Evolutionary conservation across 2,888 invertebrate genomes (phyloP), one percentile per base, ranked within the genome.

Genomic region (Caenorhabditis angaria): DNA sequence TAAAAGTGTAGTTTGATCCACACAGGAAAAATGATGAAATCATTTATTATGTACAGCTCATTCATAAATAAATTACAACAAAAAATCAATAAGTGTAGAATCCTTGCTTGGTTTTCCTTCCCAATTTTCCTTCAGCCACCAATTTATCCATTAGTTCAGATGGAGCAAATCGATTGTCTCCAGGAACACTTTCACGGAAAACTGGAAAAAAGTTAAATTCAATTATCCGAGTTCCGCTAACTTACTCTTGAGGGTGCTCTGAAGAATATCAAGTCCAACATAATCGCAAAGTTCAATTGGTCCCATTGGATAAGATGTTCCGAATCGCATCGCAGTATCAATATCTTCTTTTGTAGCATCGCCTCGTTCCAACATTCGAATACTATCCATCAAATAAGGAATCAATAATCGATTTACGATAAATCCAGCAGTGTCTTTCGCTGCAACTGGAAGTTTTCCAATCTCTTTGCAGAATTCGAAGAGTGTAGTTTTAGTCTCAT

Each of bases 341-440:
- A 95, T 93, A 88, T 94, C 94, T 70, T 90, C 89, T 0, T 92
- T 91, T 1, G 92, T 90, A 2, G 91, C 91, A 84, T 91, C 91
- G 60, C 90, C 90, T 88, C 82, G 54, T 93, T 93, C 88, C 28
- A 81, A 66, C 82, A 85, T 82, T 20, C 83, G 69, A 63, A 85
- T 83, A 22, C 78, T 93, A 88, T 95, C 94, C 82, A 92, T 91
- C 78, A 93, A 89, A 84, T 93, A 93, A 0, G 94, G 94, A 12
- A 94, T 92, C 61, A 95, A 89, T 53, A 95, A 90, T 29, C 94
- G 90, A 88, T 95, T 95, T 29, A 95, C 94, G 70, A 95, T 93
- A 88, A 95, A 95, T 4, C 95, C 95, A 28, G 94, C 94, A 0
- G 94, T 94, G 88, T 95, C 95, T 90, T 94, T 94, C 89, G 94